These are phyloP conservation scores for Calosoma granatense DNA, from an alignment of 1,140 invertebrate species.

Conservation along the genomic window DNA sequence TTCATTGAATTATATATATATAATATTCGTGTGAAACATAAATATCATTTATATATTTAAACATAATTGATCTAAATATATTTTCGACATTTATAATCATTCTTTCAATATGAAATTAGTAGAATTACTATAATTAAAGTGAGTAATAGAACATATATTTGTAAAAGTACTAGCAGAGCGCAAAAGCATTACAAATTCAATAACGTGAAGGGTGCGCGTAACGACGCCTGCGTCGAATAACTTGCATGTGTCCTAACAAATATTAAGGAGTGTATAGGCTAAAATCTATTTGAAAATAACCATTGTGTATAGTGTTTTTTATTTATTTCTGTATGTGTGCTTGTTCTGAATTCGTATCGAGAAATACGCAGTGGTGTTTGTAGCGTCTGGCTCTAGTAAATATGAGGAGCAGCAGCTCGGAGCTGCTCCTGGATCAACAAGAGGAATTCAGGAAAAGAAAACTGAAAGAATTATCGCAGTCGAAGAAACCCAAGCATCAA, in stretches of 20 bases:
- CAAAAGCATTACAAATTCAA: slow-evolving; percentile 7
- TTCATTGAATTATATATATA: too few species aligned
- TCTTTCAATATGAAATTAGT: too few species aligned
- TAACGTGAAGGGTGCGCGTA: background rate
- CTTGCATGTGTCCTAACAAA: background rate
- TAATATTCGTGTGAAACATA: too few species aligned
- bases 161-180: background rate
- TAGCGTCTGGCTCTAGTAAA: slow-evolving; percentile 16
- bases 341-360: background rate
- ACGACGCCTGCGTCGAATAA: background rate
- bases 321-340: background rate
- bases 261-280: background rate
- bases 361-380: background rate
- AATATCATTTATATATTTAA: too few species aligned
- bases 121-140: too few species aligned
- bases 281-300: slow-evolving; percentile 1
- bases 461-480: slow-evolving; percentile 51
- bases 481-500: slow-evolving; percentile 41
- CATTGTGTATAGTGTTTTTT: background rate
- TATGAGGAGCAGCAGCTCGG: slow-evolving; percentile 75
- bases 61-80: too few species aligned
- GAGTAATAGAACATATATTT: too few species aligned
- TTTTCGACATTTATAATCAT: too few species aligned
- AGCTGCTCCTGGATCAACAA: slow-evolving; percentile 67
- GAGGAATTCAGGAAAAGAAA: slow-evolving; percentile 59